Base-by-base conservation (phyloP, 2,113 vertebrate species). In the Crypturellus undulatus region DNA sequence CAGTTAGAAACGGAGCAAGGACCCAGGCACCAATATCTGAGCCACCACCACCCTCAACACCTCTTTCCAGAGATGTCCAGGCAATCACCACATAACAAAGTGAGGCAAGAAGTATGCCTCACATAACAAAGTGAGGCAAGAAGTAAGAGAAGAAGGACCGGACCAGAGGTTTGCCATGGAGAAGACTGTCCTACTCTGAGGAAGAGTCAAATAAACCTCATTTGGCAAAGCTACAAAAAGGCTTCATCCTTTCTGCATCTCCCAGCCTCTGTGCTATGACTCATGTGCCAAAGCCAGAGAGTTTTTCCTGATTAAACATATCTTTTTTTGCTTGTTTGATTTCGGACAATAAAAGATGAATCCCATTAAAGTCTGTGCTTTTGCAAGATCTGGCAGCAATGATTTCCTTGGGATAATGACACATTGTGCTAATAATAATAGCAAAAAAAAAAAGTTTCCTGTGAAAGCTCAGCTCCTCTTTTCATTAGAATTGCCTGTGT, bases 401-500 rank as follows among this genome's bases (percentile, higher is more conserved):
- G 52, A 88, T 67, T 94, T 96, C 95, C 96, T 93, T 2, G 12
- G 82, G 65, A 92, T 96, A 95, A 96, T 25, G 90, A 92, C 86
- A 85, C 90, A 90, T 96, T 95, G 92, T 96, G 82, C 77, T 91
- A 60, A 25, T 36, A 93, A 95, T 90, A 94, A 91, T 80, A 76
- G 94, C 86, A 18, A 54, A 25, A 89, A 54, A 25, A 89, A 76
- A 84, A 83, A 67, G 51, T 60, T 95, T 96, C 96, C 93, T 96
- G 56, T 34, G 49, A 92, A 91, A 78, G 52, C 40, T 60, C 77
- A 2, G 1, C 87, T 94, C 59, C 34, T 49, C 24, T 81, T 87
- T 76, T 69, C 91, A 84, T 89, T 79, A 94, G 26, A 0, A 0
- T 1, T 65, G 65, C 59, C 69, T 5, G 1, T 26, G 22, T 10